phyloP scores from a whole-genome alignment of 2,113 vertebrate genomes.

The Psettodes erumei region DNA sequence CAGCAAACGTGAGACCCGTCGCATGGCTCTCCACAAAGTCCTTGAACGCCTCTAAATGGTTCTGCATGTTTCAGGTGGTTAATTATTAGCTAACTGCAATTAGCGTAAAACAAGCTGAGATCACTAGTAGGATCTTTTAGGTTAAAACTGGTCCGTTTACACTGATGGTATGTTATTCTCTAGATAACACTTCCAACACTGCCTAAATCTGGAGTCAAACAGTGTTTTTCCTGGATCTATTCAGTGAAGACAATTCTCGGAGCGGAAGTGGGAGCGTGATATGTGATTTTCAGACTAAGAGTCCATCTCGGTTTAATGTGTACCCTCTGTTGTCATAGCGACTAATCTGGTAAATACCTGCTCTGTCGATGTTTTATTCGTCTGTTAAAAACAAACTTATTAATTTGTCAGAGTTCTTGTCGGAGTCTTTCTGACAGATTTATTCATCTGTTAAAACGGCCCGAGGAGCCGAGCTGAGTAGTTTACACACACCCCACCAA shows the following conservation, averaged over 20 bases:
- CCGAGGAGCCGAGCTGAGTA: not conserved
- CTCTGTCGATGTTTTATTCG: not conserved
- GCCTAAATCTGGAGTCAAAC: not conserved
- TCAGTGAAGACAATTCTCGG: fast-evolving
- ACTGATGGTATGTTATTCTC: fast-evolving
- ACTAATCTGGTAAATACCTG: not conserved
- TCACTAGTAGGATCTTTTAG: not conserved
- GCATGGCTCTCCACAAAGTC: conserved; percentile 58
- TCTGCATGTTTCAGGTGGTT: conserved; percentile 53
- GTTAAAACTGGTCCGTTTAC: fast-evolving
- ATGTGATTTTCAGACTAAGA: conserved; percentile 52
- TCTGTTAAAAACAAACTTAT: not conserved
- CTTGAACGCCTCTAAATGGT: conserved; percentile 46
- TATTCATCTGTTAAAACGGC: not conserved
- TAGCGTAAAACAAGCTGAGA: too few species aligned
- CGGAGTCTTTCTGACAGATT: not conserved
- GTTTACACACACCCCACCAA: not conserved
- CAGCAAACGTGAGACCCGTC: conserved; percentile 33
- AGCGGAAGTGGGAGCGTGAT: not conserved
- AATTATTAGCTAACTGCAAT: not conserved
- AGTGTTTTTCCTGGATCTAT: not conserved
- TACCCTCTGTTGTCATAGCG: not conserved
- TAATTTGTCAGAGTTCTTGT: not conserved
- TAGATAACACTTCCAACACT: not conserved
- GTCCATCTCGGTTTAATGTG: not conserved